Evolutionary conservation across 2,113 vertebrate species (phyloP), one percentile per base, ranked within the genome.

Genomic region (Hymenochirus boettgeri): DNA sequence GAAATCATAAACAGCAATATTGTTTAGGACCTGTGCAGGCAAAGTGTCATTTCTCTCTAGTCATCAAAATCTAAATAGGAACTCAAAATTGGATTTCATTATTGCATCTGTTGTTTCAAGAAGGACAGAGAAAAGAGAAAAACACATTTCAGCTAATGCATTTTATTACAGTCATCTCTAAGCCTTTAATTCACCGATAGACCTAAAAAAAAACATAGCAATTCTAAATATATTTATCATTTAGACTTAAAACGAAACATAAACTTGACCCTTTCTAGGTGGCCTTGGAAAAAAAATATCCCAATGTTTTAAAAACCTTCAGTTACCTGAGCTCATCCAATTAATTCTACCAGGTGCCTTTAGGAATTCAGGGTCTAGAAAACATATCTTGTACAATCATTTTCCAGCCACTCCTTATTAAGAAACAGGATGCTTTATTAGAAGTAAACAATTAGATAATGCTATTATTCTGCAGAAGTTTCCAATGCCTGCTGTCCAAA

Each of bases 71-170:
- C 46, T 19, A 50, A 61, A 61, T 61, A 48, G 59, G 26, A 23
- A 19, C 31, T 37, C 27, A 50, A 51, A 62, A 62, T 62, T 52
- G 47, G 29, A 62, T 62, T 62, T 62, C 31, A 61, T 61, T 61
- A 61, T 61, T 61, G 26, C 45, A 62, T 62, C 60, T 62, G 29
- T 37, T 52, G 60, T 62, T 25, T 52, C 15, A 37, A 37, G 19
- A 35, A 37, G 31, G 39, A 12, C 39, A 42, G 39, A n/a, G 13
- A 42, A 42, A 42, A n/a, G 15, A 48, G n/a, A 27, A 27, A 53
- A 48, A 61, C 6, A 61, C 59, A 61, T 61, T 50, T 22, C 27
- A 19, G 19, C 46, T 61, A 61, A 61, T 37, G 60, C 29, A 62
- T 13, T 62, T 62, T 62, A 51, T 35, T 23, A 31, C 46, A 37